Evolutionary conservation across 2,113 vertebrate species (phyloP).

Genomic region (Alligator mississippiensis): DNA sequence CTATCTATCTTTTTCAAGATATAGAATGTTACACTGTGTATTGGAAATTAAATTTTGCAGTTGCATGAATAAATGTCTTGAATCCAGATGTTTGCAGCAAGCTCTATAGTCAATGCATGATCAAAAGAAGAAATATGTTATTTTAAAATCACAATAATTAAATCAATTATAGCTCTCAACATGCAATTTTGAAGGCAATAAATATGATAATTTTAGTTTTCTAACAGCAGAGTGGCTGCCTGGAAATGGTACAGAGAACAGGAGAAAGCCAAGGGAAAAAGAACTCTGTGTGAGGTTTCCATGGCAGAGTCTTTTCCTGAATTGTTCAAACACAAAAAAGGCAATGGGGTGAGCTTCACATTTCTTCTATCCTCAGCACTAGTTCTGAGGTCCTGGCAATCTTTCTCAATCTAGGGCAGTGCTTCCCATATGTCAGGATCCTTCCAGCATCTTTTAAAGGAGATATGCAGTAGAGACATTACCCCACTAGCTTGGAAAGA

Average conservation of each 20-base stretch:
- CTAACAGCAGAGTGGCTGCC: not conserved
- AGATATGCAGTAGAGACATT: not conserved
- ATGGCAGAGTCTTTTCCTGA: not conserved
- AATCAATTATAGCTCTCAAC: not conserved
- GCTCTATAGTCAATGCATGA: not conserved
- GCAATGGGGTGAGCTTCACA: not conserved
- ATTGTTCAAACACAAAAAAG: rapidly evolving
- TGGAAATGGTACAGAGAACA: not conserved
- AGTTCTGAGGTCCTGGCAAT: not conserved
- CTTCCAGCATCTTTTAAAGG: not conserved
- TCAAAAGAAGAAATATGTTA: not conserved
- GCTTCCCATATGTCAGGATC: not conserved
- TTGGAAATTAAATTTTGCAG: not conserved
- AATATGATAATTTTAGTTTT: not conserved
- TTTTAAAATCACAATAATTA: not conserved
- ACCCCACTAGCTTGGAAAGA: not conserved
- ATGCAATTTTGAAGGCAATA: not conserved
- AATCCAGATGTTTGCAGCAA: not conserved
- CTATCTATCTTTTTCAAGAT: not conserved
- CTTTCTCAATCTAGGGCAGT: not conserved
- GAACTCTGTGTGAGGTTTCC: not conserved
- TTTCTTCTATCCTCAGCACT: rapidly evolving
- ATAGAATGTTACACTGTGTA: not conserved
- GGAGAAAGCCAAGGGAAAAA: not conserved
- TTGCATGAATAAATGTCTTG: not conserved